Conservation (phyloP, 2,888 invertebrate species). For the Drosophila algonquin region DNA sequence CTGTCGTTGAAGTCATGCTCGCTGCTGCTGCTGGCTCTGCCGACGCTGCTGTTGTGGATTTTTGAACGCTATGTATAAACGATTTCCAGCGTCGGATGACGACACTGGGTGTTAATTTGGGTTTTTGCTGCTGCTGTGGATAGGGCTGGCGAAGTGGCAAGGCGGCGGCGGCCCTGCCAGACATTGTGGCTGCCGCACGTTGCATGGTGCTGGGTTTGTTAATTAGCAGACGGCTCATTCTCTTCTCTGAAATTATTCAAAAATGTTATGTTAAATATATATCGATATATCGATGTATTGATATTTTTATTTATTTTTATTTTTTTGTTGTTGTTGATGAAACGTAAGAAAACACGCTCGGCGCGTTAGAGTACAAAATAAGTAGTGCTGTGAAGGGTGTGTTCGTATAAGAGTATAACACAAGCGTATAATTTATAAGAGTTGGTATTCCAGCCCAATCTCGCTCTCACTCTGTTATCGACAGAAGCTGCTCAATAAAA, state of each 20-base stretch:
- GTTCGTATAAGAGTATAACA: conserved; percentile 41
- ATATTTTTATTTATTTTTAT: conserved; percentile 3
- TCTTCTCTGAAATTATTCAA: conserved; percentile 15
- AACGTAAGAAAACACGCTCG: not conserved
- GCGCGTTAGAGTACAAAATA: not conserved
- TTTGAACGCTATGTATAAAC: conserved; percentile 63
- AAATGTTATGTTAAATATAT: conserved; percentile 1
- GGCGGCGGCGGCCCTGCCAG: conserved; percentile 19
- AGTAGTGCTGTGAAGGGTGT: not conserved
- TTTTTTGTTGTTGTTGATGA: not conserved
- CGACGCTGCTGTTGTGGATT: conserved; percentile 46
- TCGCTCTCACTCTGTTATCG: conserved; percentile 8
- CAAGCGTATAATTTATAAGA: conserved; percentile 63
- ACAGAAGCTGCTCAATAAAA: conserved; percentile 1
- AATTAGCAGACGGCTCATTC: conserved; percentile 78
- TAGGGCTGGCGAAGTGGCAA: conserved; percentile 33
- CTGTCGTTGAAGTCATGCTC: conserved; percentile 42
- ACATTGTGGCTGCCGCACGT: conserved; percentile 54
- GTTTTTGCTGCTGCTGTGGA: conserved; percentile 56
- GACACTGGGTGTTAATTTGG: conserved; percentile 55
- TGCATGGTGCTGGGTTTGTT: conserved; percentile 64
- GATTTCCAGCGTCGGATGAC: conserved; percentile 82
- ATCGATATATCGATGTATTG: not conserved
- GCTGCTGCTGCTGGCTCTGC: conserved; percentile 50
- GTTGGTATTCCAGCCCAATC: conserved; percentile 23